These are phyloP conservation scores for Osmerus mordax DNA, from an alignment of 2,113 vertebrate species.

Conservation along the genomic window DNA sequence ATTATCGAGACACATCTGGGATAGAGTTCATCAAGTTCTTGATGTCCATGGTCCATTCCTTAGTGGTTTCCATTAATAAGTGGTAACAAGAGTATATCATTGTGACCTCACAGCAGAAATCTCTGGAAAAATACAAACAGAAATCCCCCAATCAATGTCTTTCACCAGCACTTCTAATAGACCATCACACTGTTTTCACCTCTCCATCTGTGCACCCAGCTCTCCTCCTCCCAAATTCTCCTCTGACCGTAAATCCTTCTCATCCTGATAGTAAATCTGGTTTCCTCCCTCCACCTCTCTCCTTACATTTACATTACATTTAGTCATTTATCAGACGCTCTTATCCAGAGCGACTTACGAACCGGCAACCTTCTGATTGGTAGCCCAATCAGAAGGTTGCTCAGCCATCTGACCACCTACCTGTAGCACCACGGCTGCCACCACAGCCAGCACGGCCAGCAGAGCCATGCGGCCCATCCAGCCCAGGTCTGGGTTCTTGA, in stretches of 20 bases:
- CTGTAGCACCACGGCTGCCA: slow-evolving; percentile 62
- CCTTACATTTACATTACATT: neutral
- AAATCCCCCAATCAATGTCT: neutral
- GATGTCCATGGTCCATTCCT: neutral
- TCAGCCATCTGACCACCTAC: slow-evolving; percentile 39
- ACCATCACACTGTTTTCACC: neutral
- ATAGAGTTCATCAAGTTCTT: neutral
- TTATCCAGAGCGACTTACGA: no score
- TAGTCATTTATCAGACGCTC: no score
- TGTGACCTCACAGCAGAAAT: slow-evolving; percentile 41
- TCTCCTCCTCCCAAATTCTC: neutral
- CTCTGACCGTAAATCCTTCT: neutral
- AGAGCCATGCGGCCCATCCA: slow-evolving; percentile 59
- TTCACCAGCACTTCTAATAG: neutral
- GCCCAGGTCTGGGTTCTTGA: slow-evolving; percentile 61
- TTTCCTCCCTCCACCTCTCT: neutral
- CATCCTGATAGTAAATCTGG: no score
- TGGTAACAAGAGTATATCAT: neutral
- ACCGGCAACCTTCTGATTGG: no score
- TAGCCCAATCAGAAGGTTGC: no score
- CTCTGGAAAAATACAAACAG: slow-evolving; percentile 36
- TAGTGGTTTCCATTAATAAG: neutral
- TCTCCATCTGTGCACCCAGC: neutral
- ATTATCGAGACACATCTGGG: neutral
- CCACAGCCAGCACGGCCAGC: slow-evolving; percentile 60